phyloP scores from a whole-genome alignment of 92 coral and sea anemone species.

The Umimayanthus kanabou region DNA sequence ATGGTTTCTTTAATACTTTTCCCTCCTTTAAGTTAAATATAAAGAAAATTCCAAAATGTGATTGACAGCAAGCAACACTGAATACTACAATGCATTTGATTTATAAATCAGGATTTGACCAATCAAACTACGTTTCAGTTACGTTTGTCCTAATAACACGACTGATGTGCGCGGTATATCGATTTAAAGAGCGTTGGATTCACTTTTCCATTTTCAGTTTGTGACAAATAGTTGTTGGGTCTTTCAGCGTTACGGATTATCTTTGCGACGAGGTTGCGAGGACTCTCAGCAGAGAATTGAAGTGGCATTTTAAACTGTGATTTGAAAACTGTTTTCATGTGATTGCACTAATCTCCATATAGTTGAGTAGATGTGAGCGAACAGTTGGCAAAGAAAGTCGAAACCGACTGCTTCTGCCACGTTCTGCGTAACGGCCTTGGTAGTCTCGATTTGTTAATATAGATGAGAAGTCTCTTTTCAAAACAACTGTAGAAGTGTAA shows the following conservation, averaged over 20 bases:
- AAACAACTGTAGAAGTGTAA: neutral
- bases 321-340: neutral
- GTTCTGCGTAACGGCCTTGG: neutral
- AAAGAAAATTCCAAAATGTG: neutral
- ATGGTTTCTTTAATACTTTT: neutral
- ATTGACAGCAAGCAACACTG: neutral
- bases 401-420: neutral
- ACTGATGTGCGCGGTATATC: neutral
- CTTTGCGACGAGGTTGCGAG: neutral
- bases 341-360: neutral
- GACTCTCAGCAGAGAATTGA: neutral
- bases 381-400: neutral
- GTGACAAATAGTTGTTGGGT: neutral
- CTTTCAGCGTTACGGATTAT: neutral
- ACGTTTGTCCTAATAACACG: neutral
- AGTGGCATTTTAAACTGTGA: neutral
- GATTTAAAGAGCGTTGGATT: neutral
- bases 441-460: neutral
- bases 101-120: neutral
- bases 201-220: neutral
- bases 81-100: neutral
- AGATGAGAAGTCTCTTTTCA: neutral
- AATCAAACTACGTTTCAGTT: slow-evolving; percentile 7
- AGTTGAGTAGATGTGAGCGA: neutral
- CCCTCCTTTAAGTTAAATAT: neutral